Conservation (phyloP, 2,797 vertebrate genomes). For the Thamnophis elegans region DNA sequence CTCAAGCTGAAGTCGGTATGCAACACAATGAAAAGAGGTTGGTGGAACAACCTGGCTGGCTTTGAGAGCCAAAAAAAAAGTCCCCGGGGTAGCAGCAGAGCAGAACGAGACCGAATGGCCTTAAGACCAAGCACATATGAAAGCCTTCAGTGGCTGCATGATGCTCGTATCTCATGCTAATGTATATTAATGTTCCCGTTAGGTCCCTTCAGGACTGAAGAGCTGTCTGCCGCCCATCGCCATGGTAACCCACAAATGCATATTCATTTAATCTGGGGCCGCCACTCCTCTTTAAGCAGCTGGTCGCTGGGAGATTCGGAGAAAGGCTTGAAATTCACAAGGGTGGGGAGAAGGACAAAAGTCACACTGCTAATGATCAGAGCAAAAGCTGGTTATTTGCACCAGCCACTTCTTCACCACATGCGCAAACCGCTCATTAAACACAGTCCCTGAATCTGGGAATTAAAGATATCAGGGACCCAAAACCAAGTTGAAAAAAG, state of each 20-base stretch:
- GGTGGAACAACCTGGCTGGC: neutral
- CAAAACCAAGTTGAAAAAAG: constrained; percentile 14
- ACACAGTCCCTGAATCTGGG: constrained; percentile 39
- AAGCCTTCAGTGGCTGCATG: neutral
- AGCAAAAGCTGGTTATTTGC: constrained; percentile 55
- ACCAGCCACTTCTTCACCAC: constrained; percentile 52
- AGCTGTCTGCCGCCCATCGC: constrained; percentile 35
- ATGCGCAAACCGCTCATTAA: constrained; percentile 32
- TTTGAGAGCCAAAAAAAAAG: neutral
- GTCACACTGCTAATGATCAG: neutral
- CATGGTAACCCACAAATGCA: constrained; percentile 33
- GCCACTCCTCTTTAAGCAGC: constrained; percentile 42
- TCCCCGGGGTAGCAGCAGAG: neutral
- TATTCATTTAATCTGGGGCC: constrained; percentile 23
- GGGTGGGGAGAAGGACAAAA: neutral
- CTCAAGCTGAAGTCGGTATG: neutral
- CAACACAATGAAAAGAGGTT: neutral
- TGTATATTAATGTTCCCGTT: neutral
- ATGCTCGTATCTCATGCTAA: neutral
- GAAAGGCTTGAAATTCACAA: constrained; percentile 51
- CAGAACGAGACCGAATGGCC: neutral
- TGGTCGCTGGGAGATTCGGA: constrained; percentile 46
- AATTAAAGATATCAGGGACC: constrained; percentile 14
- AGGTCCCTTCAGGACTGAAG: neutral
- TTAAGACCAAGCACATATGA: neutral